Percentiles rank a stretch among this genome's conserved stretches.
These are phyloP conservation scores for Aptenodytes patagonicus DNA, from an alignment of 2,113 vertebrate genomes.

Conservation along the genomic window DNA sequence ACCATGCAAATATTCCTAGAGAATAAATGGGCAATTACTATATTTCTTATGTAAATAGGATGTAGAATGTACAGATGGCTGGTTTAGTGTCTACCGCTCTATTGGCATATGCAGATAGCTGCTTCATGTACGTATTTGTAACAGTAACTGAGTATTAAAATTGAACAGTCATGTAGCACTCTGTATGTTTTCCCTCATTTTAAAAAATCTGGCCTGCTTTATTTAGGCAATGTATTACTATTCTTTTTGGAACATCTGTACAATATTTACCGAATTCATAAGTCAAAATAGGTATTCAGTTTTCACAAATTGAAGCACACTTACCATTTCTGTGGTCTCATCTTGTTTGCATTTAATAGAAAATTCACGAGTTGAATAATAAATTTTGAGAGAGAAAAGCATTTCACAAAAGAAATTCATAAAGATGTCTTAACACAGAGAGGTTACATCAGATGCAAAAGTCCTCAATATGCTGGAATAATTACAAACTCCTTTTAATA, in stretches of 20 bases:
- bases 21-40: background rate
- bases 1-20: background rate
- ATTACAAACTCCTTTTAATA: background rate
- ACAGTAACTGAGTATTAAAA: background rate
- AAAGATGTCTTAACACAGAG: background rate
- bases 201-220: background rate
- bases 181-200: background rate
- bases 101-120: background rate
- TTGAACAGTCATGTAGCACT: background rate
- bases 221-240: background rate
- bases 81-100: background rate
- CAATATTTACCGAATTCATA: slow-evolving; percentile 1
- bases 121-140: background rate
- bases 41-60: background rate
- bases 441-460: background rate
- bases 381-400: background rate
- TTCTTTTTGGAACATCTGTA: background rate
- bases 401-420: background rate
- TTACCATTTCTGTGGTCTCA: background rate
- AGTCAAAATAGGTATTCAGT: slow-evolving; percentile 12
- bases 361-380: background rate
- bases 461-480: background rate
- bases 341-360: background rate
- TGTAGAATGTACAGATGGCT: background rate
- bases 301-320: background rate